Evolutionary conservation across 2,888 invertebrate species (phyloP), one percentile per base, ranked within the genome.

Genomic region (Pharmacophagus antenor): DNA sequence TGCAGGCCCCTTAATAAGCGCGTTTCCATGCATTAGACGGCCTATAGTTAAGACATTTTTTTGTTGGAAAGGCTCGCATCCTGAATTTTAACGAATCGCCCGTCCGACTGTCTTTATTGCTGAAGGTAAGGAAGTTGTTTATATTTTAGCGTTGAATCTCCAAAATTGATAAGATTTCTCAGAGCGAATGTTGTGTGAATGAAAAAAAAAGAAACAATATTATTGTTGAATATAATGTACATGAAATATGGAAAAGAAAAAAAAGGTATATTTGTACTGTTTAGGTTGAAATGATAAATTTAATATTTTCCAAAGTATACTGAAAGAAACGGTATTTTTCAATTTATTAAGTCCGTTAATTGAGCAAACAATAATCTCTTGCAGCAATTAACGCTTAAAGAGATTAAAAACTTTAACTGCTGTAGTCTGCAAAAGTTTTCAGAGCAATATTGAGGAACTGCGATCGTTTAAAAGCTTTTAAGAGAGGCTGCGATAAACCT

Each of bases 1-100:
- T 49, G 42, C 22, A 12, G 44, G 27, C 21, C 12, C 5, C 46
- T 23, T 23, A 49, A 31, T 54, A 54, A 54, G 59, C 42, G 49
- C 59, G 27, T 59, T 59, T 27, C 25, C 31, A 54, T 59, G 54
- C 42, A 59, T 49, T 44, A 54, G 49, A 44, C 22, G 31, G 42
- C 21, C 20, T 48, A 48, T 49, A 49, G 48, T 59, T 59, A 58
- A 59, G 54, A 49, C n/a, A 49, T 59, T 54, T 57, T 50, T 53
- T 53, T 47, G 58, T 52, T 25, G 25, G 49, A 49, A 54, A 23
- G 49, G 42, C 49, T 59, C 59, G 54, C 49, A 54, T 49, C 21
- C 42, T 49, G 59, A 59, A 59, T 59, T 49, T 54, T 54, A 59
- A 59, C 42, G 47, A 54, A 53, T 59, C 22, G 54, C 21, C 42